Base-by-base conservation (phyloP, 2,888 invertebrate species). In the Oscheius sp. region DNA sequence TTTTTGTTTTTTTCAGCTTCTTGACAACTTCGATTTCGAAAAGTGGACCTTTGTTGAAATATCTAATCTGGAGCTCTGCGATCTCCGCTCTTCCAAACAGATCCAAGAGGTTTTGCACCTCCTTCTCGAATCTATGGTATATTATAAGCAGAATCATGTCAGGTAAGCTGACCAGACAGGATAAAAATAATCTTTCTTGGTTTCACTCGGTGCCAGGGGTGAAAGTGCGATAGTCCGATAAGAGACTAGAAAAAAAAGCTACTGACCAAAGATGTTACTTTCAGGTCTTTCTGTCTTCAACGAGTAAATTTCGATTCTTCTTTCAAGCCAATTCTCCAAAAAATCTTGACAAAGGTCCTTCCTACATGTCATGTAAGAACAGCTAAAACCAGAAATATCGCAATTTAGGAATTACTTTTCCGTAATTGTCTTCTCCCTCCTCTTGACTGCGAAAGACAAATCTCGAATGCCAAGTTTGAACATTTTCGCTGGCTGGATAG, bases 31-130 rank as follows among this genome's bases (percentile, higher is more conserved):
- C 44, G 68, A 74, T 41, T 74, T 74, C 57, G 33, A 70, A 2
- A 59, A 65, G 32, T 74, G 71, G 74, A 72, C 26, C n/a, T 69
- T 71, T 22, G 71, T 74, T 24, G 71, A 66, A 20, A 66, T 74
- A 9, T 67, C 63, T 26, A 67, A 65, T 4, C 9, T 74, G 41
- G 71, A 74, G 32, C 36, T 74, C 17, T 62, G 51, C 5, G 36
- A 68, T 28, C 38, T 71, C 9, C 30, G 32, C 5, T 45, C 57
- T 1, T 65, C 59, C 3, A 62, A 50, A 14, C 32, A 45, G 2
- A 17, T 49, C 9, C 30, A 30, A 2, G n/a, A 45, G 5, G 67
- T 68, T 0, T 45, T 74, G 6, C 14, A 17, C 0, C 2, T 59
- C 22, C 26, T 74, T 17, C 33, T 57, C 0, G 14, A 47, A 0